Conservation (phyloP, 2,888 invertebrate species). For the Drosophila aldrichi region DNA sequence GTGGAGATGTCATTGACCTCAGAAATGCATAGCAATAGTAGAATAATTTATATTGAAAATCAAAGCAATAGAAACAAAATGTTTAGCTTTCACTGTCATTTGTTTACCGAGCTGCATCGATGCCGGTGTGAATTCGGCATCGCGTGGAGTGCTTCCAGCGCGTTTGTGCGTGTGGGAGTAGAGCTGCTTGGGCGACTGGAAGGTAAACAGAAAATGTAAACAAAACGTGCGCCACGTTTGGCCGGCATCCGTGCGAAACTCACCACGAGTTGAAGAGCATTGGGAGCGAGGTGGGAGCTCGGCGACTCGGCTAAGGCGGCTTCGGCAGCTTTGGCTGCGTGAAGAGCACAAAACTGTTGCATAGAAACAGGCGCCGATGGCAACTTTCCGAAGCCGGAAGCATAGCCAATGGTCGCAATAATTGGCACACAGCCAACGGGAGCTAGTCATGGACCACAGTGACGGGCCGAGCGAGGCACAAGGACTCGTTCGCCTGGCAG, state of each 20-base stretch:
- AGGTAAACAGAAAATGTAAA: conserved; percentile 80
- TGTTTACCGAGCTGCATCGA: neutral
- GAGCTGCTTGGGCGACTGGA: conserved; percentile 40
- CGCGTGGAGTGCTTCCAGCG: neutral
- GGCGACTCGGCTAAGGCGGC: conserved; percentile 13
- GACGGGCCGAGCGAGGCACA: conserved; percentile 6
- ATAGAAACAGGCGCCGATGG: conserved; percentile 64
- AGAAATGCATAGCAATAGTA: too few relatives aligned
- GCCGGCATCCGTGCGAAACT: conserved; percentile 47
- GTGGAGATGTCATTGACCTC: too few relatives aligned
- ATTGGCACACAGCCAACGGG: conserved; percentile 70
- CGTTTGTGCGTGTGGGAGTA: conserved; percentile 13
- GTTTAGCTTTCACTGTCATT: neutral
- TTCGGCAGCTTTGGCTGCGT: conserved; percentile 1
- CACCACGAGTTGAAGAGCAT: conserved; percentile 47
- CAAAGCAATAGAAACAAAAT: neutral
- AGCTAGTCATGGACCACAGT: conserved; percentile 32
- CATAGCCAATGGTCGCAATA: conserved; percentile 33
- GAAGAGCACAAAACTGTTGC: conserved; percentile 17
- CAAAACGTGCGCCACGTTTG: conserved; percentile 62
- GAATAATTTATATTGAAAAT: too few relatives aligned
- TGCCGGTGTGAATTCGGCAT: neutral
- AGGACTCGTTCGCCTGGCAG: neutral
- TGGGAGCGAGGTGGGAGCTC: neutral
- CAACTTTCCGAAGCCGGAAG: conserved; percentile 52